Conservation (phyloP, 1,140 invertebrate species). For the Rhizoglyphus robini region DNA sequence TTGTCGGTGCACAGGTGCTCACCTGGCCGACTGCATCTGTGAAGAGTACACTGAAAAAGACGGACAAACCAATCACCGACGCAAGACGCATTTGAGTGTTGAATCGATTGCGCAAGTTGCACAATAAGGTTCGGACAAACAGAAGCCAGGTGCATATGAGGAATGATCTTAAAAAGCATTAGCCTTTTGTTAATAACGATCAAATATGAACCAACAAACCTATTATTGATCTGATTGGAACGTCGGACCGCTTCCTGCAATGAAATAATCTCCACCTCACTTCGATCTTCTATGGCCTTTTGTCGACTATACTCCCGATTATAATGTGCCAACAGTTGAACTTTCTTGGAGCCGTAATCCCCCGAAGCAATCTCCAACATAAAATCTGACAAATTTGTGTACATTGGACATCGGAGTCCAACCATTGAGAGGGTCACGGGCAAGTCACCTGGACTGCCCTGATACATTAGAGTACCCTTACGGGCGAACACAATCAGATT, state of each 20-base stretch:
- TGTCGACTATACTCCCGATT: neutral
- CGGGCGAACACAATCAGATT: slow-evolving; percentile 19
- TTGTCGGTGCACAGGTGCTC: slow-evolving; percentile 7
- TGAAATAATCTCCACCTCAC: slow-evolving; percentile 6
- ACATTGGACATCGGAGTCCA: slow-evolving; percentile 70
- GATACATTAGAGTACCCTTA: slow-evolving; percentile 28
- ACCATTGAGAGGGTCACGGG: neutral
- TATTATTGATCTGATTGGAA: neutral
- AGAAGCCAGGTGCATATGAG: neutral
- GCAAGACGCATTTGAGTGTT: neutral
- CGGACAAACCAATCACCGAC: neutral
- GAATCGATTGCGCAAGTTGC: neutral
- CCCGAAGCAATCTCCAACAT: slow-evolving; percentile 28
- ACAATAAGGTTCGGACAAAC: neutral
- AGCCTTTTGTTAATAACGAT: too few species aligned
- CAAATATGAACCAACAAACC: too few species aligned
- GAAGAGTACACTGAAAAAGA: neutral
- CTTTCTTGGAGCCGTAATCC: slow-evolving; percentile 9
- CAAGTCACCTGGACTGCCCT: slow-evolving; percentile 25
- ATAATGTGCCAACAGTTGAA: slow-evolving; percentile 16
- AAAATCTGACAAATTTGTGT: slow-evolving; percentile 92
- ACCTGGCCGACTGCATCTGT: neutral
- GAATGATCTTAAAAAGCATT: neutral
- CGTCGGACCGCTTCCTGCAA: neutral
- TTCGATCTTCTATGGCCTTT: neutral